phyloP scores from a whole-genome alignment of 2,113 vertebrate species.

The Mus spicilegus region DNA sequence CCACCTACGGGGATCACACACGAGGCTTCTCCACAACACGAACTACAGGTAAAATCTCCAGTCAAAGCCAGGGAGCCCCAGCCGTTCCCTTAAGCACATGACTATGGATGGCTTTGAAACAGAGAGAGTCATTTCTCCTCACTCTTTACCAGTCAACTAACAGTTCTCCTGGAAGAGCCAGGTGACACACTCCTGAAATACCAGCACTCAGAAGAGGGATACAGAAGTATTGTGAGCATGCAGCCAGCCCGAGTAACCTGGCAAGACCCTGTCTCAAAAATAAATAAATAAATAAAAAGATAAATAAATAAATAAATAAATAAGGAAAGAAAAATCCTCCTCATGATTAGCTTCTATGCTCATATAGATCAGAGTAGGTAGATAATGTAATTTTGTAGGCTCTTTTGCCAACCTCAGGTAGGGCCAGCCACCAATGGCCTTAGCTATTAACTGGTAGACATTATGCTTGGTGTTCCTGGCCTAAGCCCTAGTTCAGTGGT shows the following conservation, averaged over 20 bases:
- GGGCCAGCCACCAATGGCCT: too few relatives aligned
- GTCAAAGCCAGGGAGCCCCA: not conserved
- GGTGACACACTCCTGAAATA: not conserved
- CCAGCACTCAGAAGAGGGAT: not conserved
- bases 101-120: not conserved
- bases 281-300: too few relatives aligned
- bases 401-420: too few relatives aligned
- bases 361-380: not conserved
- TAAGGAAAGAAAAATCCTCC: not conserved
- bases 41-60: conserved; percentile 78
- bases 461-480: not conserved
- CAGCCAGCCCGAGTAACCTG: not conserved
- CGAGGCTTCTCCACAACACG: conserved; percentile 14
- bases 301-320: too few relatives aligned
- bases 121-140: not conserved
- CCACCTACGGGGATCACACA: conserved; percentile 28
- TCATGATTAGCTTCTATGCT: not conserved
- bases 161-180: not conserved
- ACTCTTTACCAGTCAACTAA: not conserved
- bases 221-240: not conserved
- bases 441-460: not conserved
- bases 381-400: not conserved
- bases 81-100: not conserved
- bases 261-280: not conserved
- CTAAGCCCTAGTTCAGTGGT: not conserved